Percentiles rank a stretch among this genome's conserved stretches.
These are phyloP conservation scores for Latrodectus geometricus DNA, from an alignment of 1,140 invertebrate species.

Conservation along the genomic window DNA sequence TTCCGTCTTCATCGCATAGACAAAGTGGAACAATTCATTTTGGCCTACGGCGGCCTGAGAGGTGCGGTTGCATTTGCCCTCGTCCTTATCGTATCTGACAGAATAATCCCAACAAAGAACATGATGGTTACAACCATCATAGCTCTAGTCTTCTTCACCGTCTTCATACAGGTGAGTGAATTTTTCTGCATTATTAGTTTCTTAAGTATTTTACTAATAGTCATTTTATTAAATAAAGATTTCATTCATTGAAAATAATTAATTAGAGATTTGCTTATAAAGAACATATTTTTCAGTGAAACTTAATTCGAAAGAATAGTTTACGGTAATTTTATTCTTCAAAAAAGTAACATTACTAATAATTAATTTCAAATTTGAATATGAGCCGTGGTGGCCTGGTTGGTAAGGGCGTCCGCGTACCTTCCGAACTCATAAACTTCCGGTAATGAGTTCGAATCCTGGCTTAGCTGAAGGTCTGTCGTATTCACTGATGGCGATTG, in stretches of 20 bases:
- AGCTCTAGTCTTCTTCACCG: slow-evolving; percentile 98
- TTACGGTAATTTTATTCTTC: no score
- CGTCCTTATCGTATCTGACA: slow-evolving; percentile 86
- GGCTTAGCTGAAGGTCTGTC: no score
- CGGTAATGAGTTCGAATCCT: no score
- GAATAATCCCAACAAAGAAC: slow-evolving; percentile 79
- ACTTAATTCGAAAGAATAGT: no score
- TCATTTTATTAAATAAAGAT: background rate
- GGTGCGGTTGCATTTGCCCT: slow-evolving; percentile 99
- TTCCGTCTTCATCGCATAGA: slow-evolving; percentile 91
- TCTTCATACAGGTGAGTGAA: slow-evolving; percentile 78
- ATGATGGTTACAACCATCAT: slow-evolving; percentile 99
- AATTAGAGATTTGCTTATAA: background rate
- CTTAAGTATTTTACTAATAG: no score
- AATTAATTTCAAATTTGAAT: no score
- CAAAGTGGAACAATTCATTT: slow-evolving; percentile 97
- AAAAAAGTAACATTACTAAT: no score
- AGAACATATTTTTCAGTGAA: no score
- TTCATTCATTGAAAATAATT: background rate
- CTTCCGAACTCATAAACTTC: no score
- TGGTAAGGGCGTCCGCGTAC: no score
- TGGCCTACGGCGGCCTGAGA: slow-evolving; percentile 97
- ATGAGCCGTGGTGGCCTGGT: no score
- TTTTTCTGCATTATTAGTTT: background rate
- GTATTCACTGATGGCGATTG: no score